Percentiles rank a stretch among this genome's conserved stretches.
Evolutionary conservation across 2,113 vertebrate species (phyloP).

Genomic region (Leucopsar rothschildi): DNA sequence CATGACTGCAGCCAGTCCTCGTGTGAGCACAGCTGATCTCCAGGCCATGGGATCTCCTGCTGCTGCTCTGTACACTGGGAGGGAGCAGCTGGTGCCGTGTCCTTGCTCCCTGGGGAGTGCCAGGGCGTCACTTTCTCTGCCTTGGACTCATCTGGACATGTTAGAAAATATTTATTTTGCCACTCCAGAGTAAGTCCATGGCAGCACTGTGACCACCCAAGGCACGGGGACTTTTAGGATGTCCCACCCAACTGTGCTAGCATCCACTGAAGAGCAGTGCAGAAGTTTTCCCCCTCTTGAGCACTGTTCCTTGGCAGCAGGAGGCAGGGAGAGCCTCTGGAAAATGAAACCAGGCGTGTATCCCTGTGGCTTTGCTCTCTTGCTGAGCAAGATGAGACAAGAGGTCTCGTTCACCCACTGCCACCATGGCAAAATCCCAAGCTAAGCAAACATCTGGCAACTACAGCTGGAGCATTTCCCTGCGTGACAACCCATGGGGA

Average conservation of each 20-base stretch:
- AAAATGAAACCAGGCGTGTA: background rate
- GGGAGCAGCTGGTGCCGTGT: rapidly evolving
- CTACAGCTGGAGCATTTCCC: background rate
- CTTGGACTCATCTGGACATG: background rate
- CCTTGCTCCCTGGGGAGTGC: background rate
- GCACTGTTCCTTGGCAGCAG: rapidly evolving
- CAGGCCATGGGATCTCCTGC: background rate
- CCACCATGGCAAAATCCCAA: background rate
- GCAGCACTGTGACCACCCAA: background rate
- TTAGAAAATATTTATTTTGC: background rate
- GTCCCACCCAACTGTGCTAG: background rate
- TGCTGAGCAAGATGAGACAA: background rate
- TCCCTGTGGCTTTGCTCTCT: background rate
- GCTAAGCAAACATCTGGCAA: background rate
- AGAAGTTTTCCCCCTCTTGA: background rate
- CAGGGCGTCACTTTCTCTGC: background rate
- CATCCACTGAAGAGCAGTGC: background rate
- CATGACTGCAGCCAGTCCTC: background rate
- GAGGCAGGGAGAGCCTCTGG: background rate
- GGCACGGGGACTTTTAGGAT: background rate
- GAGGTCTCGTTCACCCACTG: background rate
- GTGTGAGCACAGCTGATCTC: background rate
- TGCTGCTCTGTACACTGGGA: rapidly evolving
- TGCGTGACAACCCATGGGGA: background rate
- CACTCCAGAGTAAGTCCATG: background rate